Conservation (phyloP, 2,113 vertebrate species). For the Gallinago media region DNA sequence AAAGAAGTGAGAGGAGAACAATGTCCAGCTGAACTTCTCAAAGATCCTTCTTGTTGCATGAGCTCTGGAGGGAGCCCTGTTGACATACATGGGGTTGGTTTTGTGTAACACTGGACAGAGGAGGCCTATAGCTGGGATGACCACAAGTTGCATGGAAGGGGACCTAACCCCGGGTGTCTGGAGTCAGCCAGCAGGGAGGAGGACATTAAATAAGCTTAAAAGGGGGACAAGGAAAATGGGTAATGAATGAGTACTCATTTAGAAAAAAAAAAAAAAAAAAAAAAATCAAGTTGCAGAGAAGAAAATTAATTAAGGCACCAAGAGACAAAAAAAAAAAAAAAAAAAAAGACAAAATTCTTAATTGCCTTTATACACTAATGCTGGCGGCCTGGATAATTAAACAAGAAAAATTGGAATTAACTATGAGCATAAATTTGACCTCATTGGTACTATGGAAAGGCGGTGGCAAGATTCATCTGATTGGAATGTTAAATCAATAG, state of each 20-base stretch:
- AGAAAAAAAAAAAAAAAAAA: background rate
- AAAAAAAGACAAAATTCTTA: background rate
- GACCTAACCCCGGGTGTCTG: background rate
- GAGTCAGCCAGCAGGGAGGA: background rate
- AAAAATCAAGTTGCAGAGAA: background rate
- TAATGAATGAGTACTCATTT: background rate
- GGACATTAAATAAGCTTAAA: background rate
- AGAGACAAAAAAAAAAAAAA: background rate
- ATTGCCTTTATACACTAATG: background rate
- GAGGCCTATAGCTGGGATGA: background rate
- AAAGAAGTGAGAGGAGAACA: background rate
- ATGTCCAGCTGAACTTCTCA: background rate
- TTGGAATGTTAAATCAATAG: conserved; percentile 3
- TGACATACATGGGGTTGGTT: background rate
- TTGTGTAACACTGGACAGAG: background rate
- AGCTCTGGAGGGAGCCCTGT: background rate
- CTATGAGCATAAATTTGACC: background rate
- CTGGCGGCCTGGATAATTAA: background rate
- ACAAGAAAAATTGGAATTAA: background rate
- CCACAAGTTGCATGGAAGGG: background rate
- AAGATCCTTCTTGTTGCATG: background rate
- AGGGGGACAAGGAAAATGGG: background rate
- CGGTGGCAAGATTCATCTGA: background rate
- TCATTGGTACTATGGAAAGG: background rate
- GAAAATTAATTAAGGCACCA: background rate